Base-by-base conservation (phyloP, 1,140 invertebrate genomes). In the Drosophila neocordata region DNA sequence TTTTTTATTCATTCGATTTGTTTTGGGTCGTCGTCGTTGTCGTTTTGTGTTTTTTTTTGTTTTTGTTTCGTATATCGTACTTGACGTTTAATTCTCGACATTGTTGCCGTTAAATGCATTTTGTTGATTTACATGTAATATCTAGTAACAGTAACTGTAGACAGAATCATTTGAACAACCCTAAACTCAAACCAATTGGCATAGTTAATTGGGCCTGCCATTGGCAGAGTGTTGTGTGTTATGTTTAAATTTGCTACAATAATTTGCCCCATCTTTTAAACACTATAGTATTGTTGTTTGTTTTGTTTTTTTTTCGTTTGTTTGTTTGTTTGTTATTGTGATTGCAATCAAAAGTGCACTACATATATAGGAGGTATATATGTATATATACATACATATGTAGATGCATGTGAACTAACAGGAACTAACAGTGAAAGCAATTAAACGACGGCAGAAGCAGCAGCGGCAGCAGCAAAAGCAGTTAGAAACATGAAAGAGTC, bases 371-470 rank as follows among this genome's bases (percentile, higher is more conserved):
- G 7, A 6, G 15, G n/a, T n/a, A n/a, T 48, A 48, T 22, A 7
- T 41, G 12, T 13, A 15, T 51, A 4, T 61, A 6, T 27, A 37
- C 67, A 44, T 61, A 13, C 74, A 48, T 51, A 38, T 44, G 69
- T 48, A 66, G 65, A 66, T 85, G 82, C 78, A 81, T 87, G 82
- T 87, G 82, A 87, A 82, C 83, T 88, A 74, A 76, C 78, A 87
- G 82, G 83, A 87, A 87, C 61, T 66, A 69, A 53, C 41, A 48
- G 41, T 48, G 65, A 79, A 65, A 79, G 69, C 81, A 69, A 85
- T 85, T 84, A 84, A 84, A 82, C 61, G 67, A 74, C 73, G 63
- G 51, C 53, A 68, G 51, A 11, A 64, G 38, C 69, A 64, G 4
- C 41, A 58, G 37, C 57, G 31, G 48, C 61, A 18, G 58, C 65